These are phyloP conservation scores for Moxostoma hubbsi DNA, from an alignment of 2,797 vertebrate species.

Conservation along the genomic window DNA sequence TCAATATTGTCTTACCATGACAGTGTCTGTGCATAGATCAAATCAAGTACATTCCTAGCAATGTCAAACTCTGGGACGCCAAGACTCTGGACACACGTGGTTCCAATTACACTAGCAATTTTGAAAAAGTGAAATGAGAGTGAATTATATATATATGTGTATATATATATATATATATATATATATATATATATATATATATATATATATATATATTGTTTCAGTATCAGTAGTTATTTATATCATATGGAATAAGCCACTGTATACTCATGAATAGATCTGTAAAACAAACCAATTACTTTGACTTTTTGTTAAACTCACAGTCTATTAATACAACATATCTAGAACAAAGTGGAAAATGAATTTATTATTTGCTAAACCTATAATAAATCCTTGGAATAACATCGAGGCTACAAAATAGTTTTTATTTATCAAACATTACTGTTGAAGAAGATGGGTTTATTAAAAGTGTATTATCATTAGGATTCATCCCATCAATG, in stretches of 20 bases:
- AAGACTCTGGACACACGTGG: slow-evolving; percentile 67
- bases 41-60: slow-evolving; percentile 90
- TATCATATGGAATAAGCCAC: background rate
- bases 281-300: slow-evolving; percentile 5
- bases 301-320: too few species aligned
- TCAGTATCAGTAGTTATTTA: slow-evolving; percentile 10
- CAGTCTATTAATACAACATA: too few species aligned
- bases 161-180: background rate
- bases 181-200: background rate
- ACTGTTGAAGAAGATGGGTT: too few species aligned
- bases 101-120: slow-evolving; percentile 83
- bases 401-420: too few species aligned
- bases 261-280: background rate
- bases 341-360: too few species aligned
- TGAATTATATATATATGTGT: too few species aligned
- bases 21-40: slow-evolving; percentile 93
- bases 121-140: slow-evolving; percentile 33
- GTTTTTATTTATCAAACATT: too few species aligned
- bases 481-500: background rate
- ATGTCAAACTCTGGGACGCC: slow-evolving; percentile 93
- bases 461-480: too few species aligned
- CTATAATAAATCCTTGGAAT: too few species aligned
- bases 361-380: too few species aligned
- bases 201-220: slow-evolving; percentile 2
- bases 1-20: slow-evolving; percentile 80